These are phyloP conservation scores for Nephrocerus scutellatus DNA, from an alignment of 2,888 invertebrate genomes.

Conservation along the genomic window DNA sequence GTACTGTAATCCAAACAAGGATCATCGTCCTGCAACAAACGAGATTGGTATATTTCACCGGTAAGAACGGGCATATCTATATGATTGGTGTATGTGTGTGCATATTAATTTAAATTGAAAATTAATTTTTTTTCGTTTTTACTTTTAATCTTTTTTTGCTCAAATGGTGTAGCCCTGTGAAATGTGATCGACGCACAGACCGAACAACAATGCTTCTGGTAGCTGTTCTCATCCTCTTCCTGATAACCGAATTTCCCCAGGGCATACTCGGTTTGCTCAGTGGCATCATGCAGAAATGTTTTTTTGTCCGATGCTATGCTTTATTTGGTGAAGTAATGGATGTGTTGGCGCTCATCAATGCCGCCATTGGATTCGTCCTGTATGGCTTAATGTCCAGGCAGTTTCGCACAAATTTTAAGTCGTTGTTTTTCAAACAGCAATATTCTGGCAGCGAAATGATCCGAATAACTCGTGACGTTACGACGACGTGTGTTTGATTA, in stretches of 20 bases:
- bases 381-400: constrained; percentile 93
- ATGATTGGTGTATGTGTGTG: neutral
- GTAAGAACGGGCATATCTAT: neutral
- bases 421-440: constrained; percentile 65
- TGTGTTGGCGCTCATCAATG: constrained; percentile 80
- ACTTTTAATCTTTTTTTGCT: neutral
- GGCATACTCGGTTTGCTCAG: constrained; percentile 66
- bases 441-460: constrained; percentile 47
- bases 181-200: constrained; percentile 69
- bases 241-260: constrained; percentile 84
- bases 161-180: constrained; percentile 36
- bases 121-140: constrained; percentile 1
- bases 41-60: neutral
- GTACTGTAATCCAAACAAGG: constrained; percentile 52
- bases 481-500: constrained; percentile 46
- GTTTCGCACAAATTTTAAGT: constrained; percentile 71
- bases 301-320: constrained; percentile 74
- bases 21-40: neutral
- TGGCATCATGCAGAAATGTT: constrained; percentile 60
- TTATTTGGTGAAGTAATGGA: constrained; percentile 83
- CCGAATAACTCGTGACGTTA: constrained; percentile 41
- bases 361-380: constrained; percentile 86
- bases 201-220: constrained; percentile 85
- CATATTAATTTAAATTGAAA: neutral
- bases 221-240: constrained; percentile 76